Evolutionary conservation across 2,888 invertebrate genomes (phyloP), one percentile per base, ranked within the genome.

Genomic region (Sericinus montela): DNA sequence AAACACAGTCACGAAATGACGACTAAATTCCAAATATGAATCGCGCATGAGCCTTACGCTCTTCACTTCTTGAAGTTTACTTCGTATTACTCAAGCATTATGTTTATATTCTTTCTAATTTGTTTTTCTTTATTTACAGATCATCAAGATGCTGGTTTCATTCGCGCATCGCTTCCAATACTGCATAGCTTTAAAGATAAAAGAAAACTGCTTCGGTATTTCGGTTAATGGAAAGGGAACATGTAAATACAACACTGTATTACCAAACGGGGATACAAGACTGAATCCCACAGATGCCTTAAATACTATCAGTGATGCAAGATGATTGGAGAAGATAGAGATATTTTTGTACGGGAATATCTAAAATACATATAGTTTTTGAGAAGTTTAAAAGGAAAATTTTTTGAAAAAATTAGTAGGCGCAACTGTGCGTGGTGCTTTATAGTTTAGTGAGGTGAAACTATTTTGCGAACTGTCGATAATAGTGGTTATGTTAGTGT

Each of bases 241-340:
- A 77, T 75, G 71, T 66, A 59, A 70, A 62, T 53, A 53, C 52
- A 58, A 49, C 52, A 52, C 55, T 56, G 51, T 56, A 51, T 43
- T 48, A 45, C 53, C 56, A 50, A 45, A 16, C 30, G 23, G 55
- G 53, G 54, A 55, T 51, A 58, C 64, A 81, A 86, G 82, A 85
- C 81, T 84, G 81, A 80, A 60, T 58, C 59, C 62, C 59, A 62
- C 62, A 57, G 67, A 74, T 72, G 85, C 84, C 85, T 85, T 86
- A 75, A 70, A 69, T 62, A 75, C 68, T 63, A 77, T 59, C 61
- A 73, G 69, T 65, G 72, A 77, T 57, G 62, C 75, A 57, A 84
- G 81, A 84, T 84, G 78, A 85, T 78, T 62, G 60, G 52, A 53
- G 52, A 54, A 42, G 32, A 53, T 52, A 59, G 44, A 66, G 56